These are phyloP conservation scores for Pediacus dermestoides DNA, from an alignment of 2,888 invertebrate species.

Conservation along the genomic window DNA sequence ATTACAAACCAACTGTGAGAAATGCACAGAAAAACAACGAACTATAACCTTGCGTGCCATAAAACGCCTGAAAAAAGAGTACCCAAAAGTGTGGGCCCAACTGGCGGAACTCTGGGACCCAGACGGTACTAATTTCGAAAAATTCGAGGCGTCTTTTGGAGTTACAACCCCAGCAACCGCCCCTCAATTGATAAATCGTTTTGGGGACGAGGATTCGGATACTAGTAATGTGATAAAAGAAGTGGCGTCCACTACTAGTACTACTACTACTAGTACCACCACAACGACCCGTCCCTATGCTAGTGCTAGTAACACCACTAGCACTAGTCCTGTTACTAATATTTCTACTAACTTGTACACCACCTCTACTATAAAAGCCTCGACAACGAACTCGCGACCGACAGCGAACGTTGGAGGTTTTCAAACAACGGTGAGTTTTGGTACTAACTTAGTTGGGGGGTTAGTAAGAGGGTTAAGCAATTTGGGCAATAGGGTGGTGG, in stretches of 20 bases:
- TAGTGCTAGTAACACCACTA: constrained; percentile 16
- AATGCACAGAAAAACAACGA: constrained; percentile 67
- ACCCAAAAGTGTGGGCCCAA: constrained; percentile 65
- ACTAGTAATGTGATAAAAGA: background rate
- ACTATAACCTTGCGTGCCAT: constrained; percentile 63
- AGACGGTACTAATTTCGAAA: constrained; percentile 58
- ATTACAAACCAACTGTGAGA: constrained; percentile 60
- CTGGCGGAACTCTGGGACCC: constrained; percentile 67
- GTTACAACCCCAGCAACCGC: background rate
- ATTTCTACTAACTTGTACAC: constrained; percentile 7
- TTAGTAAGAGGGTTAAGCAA: constrained; percentile 34
- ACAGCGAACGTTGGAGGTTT: constrained; percentile 30
- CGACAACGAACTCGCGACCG: constrained; percentile 26
- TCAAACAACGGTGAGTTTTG: constrained; percentile 41
- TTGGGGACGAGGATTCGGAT: constrained; percentile 15
- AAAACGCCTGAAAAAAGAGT: constrained; percentile 60
- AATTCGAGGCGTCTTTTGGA: constrained; percentile 46
- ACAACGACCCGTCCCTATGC: constrained; percentile 7
- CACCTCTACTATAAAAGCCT: too few species aligned
- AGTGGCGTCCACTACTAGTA: background rate
- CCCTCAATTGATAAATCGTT: constrained; percentile 14
- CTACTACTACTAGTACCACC: background rate
- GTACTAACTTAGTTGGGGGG: constrained; percentile 30
- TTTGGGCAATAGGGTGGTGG: constrained; percentile 38
- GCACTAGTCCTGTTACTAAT: constrained; percentile 19